Percentiles rank a stretch among this genome's conserved stretches.
Conservation (phyloP, 1,140 invertebrate genomes). For the Cotesia glomerata region DNA sequence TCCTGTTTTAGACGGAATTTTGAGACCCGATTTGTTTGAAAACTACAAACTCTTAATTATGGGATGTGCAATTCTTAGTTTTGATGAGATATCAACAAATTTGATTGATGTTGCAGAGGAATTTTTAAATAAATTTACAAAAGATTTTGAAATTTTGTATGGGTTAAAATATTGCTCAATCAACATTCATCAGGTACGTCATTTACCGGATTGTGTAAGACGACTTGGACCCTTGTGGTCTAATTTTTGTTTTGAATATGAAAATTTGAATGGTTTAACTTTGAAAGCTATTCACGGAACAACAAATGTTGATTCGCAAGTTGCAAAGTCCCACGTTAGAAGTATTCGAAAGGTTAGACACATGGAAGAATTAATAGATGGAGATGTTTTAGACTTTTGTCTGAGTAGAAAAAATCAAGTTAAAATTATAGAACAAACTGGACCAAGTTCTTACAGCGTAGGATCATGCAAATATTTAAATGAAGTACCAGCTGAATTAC, state of each 20-base stretch:
- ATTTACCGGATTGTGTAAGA: slow-evolving; percentile 29
- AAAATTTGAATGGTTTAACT: slow-evolving; percentile 39
- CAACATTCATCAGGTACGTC: slow-evolving; percentile 39
- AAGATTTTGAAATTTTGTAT: slow-evolving; percentile 34
- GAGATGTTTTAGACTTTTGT: slow-evolving; percentile 26
- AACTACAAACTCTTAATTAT: slow-evolving; percentile 7
- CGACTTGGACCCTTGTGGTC: slow-evolving; percentile 36
- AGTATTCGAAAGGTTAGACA: slow-evolving; percentile 28
- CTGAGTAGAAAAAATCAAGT: slow-evolving; percentile 32
- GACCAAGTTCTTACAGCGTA: slow-evolving; percentile 29
- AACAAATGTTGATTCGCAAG: slow-evolving; percentile 34
- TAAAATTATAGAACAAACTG: slow-evolving; percentile 33
- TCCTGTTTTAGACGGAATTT: slow-evolving; percentile 32
- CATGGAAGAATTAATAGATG: slow-evolving; percentile 25
- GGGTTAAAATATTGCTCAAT: slow-evolving; percentile 36
- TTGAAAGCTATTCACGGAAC: slow-evolving; percentile 37
- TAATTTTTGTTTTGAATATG: slow-evolving; percentile 36
- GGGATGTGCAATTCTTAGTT: neutral
- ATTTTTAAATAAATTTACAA: slow-evolving; percentile 34
- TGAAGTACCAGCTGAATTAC: slow-evolving; percentile 7
- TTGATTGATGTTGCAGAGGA: slow-evolving; percentile 4
- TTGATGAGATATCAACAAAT: neutral
- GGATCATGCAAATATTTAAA: slow-evolving; percentile 27
- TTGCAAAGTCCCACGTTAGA: slow-evolving; percentile 27
- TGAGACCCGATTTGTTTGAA: slow-evolving; percentile 29